phyloP scores from a whole-genome alignment of 1,140 invertebrate species.

The Achroia grisella region DNA sequence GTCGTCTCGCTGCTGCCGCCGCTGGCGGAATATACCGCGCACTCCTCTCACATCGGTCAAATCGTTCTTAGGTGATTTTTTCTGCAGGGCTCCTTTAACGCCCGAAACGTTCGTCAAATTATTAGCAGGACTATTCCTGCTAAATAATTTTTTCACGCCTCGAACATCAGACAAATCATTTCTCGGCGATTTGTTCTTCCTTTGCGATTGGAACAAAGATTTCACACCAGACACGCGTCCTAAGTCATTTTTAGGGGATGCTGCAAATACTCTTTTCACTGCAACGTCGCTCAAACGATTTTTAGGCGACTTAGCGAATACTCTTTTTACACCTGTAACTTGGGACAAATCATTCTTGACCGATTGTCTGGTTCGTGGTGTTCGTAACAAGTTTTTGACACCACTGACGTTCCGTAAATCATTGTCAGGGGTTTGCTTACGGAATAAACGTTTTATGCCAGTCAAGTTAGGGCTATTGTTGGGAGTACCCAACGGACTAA shows the following conservation, averaged over 20 bases:
- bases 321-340: conserved; percentile 48
- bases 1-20: conserved; percentile 16
- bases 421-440: conserved; percentile 49
- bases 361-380: conserved; percentile 39
- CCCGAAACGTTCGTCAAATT: conserved; percentile 53
- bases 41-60: conserved; percentile 51
- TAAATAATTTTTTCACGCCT: conserved; percentile 49
- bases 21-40: conserved; percentile 34
- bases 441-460: conserved; percentile 36
- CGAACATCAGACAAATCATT: conserved; percentile 52
- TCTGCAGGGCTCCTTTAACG: conserved; percentile 36
- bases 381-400: conserved; percentile 41
- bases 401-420: conserved; percentile 59
- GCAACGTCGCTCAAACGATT: conserved; percentile 59
- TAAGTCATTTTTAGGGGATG: conserved; percentile 63
- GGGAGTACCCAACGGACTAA: conserved; percentile 44
- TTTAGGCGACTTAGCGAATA: conserved; percentile 47
- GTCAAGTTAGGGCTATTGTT: conserved; percentile 28
- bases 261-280: conserved; percentile 39
- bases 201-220: conserved; percentile 32
- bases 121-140: conserved; percentile 26
- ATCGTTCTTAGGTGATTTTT: conserved; percentile 38
- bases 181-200: conserved; percentile 27
- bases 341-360: conserved; percentile 60
- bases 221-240: conserved; percentile 50